Conservation (phyloP, 2,888 invertebrate species). For the Drosophila tripunctata region DNA sequence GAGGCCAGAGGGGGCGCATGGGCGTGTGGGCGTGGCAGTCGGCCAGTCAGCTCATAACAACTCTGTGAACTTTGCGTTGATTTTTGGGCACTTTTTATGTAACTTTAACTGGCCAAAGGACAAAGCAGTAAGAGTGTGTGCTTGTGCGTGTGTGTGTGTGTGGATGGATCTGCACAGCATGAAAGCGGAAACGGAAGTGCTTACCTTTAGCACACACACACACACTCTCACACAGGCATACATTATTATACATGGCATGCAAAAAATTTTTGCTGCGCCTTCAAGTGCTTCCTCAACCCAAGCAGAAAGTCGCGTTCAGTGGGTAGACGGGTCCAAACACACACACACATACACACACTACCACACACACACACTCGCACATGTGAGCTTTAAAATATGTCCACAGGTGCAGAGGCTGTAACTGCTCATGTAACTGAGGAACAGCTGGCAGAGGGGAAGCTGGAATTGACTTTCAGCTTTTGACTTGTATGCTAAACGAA, state of each 20-base stretch:
- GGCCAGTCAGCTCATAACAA: constrained; percentile 28
- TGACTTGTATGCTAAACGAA: constrained; percentile 66
- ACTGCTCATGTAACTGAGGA: constrained; percentile 15
- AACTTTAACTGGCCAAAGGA: constrained; percentile 41
- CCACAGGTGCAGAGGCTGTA: constrained; percentile 64
- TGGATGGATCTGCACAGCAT: constrained; percentile 51
- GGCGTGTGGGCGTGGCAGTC: constrained; percentile 23
- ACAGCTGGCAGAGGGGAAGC: constrained; percentile 2
- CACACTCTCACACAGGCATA: constrained; percentile 33
- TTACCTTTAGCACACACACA: constrained; percentile 60
- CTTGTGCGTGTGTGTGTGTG: constrained; percentile 19
- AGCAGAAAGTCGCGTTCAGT: constrained; percentile 22
- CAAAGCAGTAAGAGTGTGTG: constrained; percentile 24
- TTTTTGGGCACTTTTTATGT: constrained; percentile 13
- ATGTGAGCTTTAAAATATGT: constrained; percentile 70
- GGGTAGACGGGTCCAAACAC: constrained; percentile 17
- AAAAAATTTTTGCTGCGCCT: constrained; percentile 59
- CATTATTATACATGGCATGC: constrained; percentile 57
- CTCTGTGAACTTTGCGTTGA: constrained; percentile 33
- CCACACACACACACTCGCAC: not conserved
- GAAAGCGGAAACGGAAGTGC: constrained; percentile 77
- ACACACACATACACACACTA: constrained; percentile 7
- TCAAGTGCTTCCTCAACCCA: constrained; percentile 46
- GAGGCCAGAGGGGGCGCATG: not conserved
- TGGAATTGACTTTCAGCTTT: constrained; percentile 76